Evolutionary conservation across 2,113 vertebrate genomes (phyloP).

Genomic region (Apteryx owenii): DNA sequence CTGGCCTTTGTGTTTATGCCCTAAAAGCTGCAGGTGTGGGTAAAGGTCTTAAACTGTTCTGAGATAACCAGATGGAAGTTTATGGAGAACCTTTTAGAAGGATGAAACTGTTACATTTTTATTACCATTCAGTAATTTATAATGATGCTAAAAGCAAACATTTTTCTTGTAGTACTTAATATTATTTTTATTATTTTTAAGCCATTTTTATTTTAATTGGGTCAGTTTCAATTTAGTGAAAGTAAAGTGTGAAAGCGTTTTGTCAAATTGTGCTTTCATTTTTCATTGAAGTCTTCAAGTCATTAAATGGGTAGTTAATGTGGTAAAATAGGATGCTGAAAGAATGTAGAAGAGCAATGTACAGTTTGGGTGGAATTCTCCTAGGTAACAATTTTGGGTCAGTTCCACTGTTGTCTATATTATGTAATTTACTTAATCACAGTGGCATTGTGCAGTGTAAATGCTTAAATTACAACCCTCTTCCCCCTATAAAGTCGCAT

Average conservation of each 20-base stretch:
- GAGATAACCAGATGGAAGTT: neutral
- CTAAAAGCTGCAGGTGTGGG: neutral
- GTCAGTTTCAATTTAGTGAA: neutral
- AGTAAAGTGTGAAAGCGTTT: neutral
- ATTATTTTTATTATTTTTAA: neutral
- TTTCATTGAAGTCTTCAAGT: neutral
- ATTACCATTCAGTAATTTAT: no score
- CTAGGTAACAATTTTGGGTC: neutral
- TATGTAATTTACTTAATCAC: neutral
- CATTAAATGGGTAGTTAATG: neutral
- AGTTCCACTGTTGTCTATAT: neutral
- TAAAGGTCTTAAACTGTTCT: neutral
- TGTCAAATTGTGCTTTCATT: neutral
- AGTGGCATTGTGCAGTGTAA: neutral
- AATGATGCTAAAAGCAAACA: neutral
- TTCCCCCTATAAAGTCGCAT: neutral
- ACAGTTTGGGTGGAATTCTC: neutral
- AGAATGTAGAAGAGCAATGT: rapidly evolving
- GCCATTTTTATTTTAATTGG: neutral
- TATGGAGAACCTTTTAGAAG: neutral
- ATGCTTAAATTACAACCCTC: neutral
- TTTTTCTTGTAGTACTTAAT: neutral
- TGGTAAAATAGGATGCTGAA: neutral
- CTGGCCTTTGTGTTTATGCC: neutral
- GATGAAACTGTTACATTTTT: no score